Percentiles rank a stretch among this genome's conserved stretches.
phyloP scores from a whole-genome alignment of 2,797 vertebrate species.

The Glyptemys insculpta region DNA sequence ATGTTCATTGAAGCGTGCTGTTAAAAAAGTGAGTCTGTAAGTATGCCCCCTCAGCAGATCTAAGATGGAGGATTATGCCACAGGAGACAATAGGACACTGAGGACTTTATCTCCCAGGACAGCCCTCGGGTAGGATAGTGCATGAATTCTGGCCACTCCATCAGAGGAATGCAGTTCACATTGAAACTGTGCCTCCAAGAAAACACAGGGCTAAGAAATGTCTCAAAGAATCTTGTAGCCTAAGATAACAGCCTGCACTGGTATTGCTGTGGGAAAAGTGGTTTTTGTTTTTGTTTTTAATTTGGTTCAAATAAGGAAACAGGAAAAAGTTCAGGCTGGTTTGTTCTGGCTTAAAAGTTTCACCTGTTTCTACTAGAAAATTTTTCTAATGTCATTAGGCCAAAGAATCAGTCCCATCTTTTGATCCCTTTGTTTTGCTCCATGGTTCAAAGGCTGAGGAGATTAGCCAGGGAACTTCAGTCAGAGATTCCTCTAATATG shows the following conservation, averaged over 20 bases:
- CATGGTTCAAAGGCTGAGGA: not conserved
- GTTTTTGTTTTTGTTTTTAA: not conserved
- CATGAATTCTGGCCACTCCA: not conserved
- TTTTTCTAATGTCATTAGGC: not conserved
- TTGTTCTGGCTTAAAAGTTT: not conserved
- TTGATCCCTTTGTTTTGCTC: not conserved
- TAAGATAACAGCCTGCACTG: not conserved
- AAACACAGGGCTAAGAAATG: not conserved
- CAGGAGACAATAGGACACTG: not conserved
- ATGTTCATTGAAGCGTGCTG: not conserved
- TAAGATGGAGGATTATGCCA: not conserved
- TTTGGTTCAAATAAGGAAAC: not conserved
- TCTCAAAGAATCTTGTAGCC: not conserved
- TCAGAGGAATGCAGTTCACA: not conserved
- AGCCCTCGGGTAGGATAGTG: fast-evolving
- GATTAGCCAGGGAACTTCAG: fast-evolving
- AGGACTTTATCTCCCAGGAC: fast-evolving
- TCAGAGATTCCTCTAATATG: not conserved
- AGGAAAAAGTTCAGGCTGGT: fast-evolving
- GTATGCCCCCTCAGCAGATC: not conserved
- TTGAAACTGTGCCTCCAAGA: fast-evolving
- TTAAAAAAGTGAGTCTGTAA: fast-evolving
- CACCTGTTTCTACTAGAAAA: not conserved
- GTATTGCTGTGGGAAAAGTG: not conserved
- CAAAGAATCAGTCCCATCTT: not conserved